Base-by-base conservation (phyloP, 2,888 invertebrate species). In the Dolichomitus sp. region DNA sequence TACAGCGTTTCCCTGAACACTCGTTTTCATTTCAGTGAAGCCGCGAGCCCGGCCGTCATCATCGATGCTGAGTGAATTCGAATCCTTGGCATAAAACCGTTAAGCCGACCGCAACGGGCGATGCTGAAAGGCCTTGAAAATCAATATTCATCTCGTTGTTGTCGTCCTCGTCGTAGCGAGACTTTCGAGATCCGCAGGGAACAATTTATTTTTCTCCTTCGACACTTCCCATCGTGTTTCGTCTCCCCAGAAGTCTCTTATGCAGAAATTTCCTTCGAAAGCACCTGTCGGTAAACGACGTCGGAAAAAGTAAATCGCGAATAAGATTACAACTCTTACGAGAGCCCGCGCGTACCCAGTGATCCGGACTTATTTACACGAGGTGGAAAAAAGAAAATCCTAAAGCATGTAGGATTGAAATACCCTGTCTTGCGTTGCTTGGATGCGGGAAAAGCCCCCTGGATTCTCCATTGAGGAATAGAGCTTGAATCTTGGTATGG, bases 141-240 rank as follows among this genome's bases (percentile, higher is more conserved):
- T 90, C 90, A 87, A 90, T 90, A 90, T 89, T 89, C 87, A 81
- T 63, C 30, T 76, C 66, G 63, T 59, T 42, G 48, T 65, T 45
- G 61, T 57, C 50, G 42, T 69, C 33, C 40, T 63, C 59, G 27
- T 45, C 50, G 50, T 59, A 40, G 48, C 14, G 40, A 27, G 12
- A 70, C 40, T 61, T 68, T 57, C 81, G 66, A 69, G 81, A 70
- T 80, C 84, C 52, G 61, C 78, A 82, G 70, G 74, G 79, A 79
- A 85, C 87, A 87, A 88, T 87, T 87, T 86, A 86, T 88, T 86
- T 82, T 81, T 70, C 81, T 61, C 72, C 70, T 69, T 48, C 11
- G 70, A 74, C 57, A 74, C 68, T 33, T 61, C 12, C 69, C 84
- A 83, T 86, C 84, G 80, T 78, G 12, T 50, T 61, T 63, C 76